Conservation (phyloP, 2,797 vertebrate species). For the Cyclopterus lumpus region DNA sequence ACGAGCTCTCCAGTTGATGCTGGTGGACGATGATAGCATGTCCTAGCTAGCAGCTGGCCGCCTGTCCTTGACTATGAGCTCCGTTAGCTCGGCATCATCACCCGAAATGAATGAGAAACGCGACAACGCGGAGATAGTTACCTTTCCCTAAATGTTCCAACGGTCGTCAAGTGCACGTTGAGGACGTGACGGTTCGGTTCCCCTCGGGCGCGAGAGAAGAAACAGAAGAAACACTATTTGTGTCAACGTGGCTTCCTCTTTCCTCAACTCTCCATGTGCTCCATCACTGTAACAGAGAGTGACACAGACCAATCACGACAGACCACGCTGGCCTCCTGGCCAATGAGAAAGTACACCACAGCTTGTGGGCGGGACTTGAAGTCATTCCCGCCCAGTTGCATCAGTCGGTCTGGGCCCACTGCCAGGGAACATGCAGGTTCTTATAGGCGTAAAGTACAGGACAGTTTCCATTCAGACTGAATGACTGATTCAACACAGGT, state of each 20-base stretch:
- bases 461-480: neutral
- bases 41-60: constrained; percentile 4
- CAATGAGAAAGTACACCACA: constrained; percentile 45
- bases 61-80: constrained; percentile 15
- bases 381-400: constrained; percentile 61
- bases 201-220: neutral
- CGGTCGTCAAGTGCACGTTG: neutral
- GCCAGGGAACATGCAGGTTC: constrained; percentile 51
- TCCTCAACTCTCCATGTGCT: constrained; percentile 5
- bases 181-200: neutral
- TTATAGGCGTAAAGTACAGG: neutral
- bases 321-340: neutral
- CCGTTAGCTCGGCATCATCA: no score
- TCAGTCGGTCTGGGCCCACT: constrained; percentile 51
- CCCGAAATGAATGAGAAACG: constrained; percentile 15
- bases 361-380: constrained; percentile 42
- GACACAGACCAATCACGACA: constrained; percentile 62
- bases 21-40: constrained; percentile 5
- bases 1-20: neutral
- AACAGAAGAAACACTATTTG: constrained; percentile 6
- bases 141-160: constrained; percentile 24
- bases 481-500: neutral
- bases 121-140: neutral
- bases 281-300: neutral
- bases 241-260: constrained; percentile 84